phyloP scores from a whole-genome alignment of 2,797 vertebrate genomes.

The Psittacula derbiana region DNA sequence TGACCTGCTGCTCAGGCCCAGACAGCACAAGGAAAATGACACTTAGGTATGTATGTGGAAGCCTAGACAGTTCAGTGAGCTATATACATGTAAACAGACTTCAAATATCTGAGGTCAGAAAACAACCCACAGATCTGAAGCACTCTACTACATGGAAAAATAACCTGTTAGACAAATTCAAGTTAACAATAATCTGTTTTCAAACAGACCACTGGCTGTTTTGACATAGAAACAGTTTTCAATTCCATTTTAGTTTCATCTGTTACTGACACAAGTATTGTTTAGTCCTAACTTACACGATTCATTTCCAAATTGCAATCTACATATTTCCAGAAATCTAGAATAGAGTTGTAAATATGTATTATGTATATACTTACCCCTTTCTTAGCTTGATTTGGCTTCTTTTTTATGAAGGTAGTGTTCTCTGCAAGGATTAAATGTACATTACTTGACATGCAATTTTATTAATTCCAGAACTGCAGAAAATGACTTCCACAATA shows the following conservation, averaged over 20 bases:
- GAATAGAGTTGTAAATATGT: neutral
- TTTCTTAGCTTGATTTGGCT: constrained; percentile 85
- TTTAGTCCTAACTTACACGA: neutral
- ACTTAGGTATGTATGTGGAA: neutral
- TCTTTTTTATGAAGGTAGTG: constrained; percentile 90
- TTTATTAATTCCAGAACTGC: neutral
- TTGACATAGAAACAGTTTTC: neutral
- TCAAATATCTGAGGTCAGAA: neutral
- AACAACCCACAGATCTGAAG: neutral
- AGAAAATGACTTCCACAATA: neutral
- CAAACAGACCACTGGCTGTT: neutral
- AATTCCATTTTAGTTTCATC: neutral
- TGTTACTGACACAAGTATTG: neutral
- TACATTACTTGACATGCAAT: neutral
- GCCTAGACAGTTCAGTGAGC: neutral
- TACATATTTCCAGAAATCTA: neutral
- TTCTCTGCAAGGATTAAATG: constrained; percentile 77
- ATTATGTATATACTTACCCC: constrained; percentile 76
- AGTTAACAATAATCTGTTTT: neutral
- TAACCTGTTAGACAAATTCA: neutral
- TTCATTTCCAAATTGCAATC: neutral
- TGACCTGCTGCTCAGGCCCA: neutral
- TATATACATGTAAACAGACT: neutral
- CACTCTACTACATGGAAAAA: neutral
- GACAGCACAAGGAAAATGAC: neutral